Evolutionary conservation across 2,113 vertebrate genomes (phyloP), one percentile per base, ranked within the genome.

Genomic region (Nansenia antarctica): DNA sequence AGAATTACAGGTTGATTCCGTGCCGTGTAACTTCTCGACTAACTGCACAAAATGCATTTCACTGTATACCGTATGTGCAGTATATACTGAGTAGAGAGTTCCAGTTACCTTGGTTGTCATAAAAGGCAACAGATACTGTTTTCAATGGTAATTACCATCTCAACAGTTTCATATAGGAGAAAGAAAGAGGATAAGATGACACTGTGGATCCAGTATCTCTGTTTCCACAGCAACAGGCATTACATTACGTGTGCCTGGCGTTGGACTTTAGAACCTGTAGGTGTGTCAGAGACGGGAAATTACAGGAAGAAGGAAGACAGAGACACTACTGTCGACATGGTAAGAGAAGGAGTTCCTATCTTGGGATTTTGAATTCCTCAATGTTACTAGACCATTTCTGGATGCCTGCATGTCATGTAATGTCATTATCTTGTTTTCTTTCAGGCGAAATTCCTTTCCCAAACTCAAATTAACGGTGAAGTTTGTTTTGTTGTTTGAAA

Each of bases 391-490:
- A 20, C 20, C 2, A 20, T 30, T 30, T 58, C 14, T 27, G 12
- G 18, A 58, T 15, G 30, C 12, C 7, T 12, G 29, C 15, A 18
- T 15, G 15, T 6, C 27, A 58, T 18, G 18, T 58, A 15, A 8
- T 58, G 27, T 26, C 27, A 9, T 58, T 12, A 63, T 34, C 22
- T 52, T 45, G 55, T 75, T 18, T 58, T 20, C 5, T 5, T 66
- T 0, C 84, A 98, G 96, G 94, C 94, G 3, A 95, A 96, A 82
- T 98, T 95, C 65, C 91, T 98, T 60, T 93, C 93, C 3, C 95
- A 96, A 79, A 93, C 95, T 86, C 94, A 97, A 66, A 98, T 98
- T 22, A 92, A 94, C 0, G 95, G 95, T 97, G 90, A 24, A 94
- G 15, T 58, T 26, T n/a, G 29, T 27, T 55, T 29, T 22, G 9